These are phyloP conservation scores for Rhodeus uyekii DNA, from an alignment of 2,797 vertebrate species.

Conservation along the genomic window DNA sequence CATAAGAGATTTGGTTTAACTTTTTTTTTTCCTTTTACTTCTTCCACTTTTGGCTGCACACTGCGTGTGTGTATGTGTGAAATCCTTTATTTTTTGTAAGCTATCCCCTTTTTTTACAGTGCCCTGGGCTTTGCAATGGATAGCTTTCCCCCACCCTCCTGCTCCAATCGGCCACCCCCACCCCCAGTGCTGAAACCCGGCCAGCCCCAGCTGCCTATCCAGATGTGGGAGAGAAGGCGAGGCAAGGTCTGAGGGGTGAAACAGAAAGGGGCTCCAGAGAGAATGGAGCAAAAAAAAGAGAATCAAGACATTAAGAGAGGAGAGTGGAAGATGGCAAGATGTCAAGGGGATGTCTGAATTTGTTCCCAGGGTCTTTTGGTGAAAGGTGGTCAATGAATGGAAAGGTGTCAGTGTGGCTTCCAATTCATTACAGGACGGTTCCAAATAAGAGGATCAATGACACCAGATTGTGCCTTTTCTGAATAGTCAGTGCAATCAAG, in stretches of 20 bases:
- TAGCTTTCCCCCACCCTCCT: constrained; percentile 88
- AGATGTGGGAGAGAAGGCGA: constrained; percentile 88
- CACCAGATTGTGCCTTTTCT: neutral
- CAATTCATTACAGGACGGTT: neutral
- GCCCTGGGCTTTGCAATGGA: constrained; percentile 99
- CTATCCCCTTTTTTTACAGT: constrained; percentile 82
- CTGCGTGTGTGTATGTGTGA: constrained; percentile 58
- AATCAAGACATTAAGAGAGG: constrained; percentile 28
- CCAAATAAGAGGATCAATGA: constrained; percentile 24
- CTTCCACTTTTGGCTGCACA: constrained; percentile 60
- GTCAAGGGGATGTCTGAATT: constrained; percentile 35
- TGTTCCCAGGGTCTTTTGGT: neutral
- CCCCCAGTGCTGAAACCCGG: constrained; percentile 87
- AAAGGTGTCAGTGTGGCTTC: constrained; percentile 11
- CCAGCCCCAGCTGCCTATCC: constrained; percentile 99
- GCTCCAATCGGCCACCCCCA: constrained; percentile 72
- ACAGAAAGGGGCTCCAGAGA: constrained; percentile 74
- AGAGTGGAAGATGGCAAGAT: constrained; percentile 29
- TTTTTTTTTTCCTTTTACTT: constrained; percentile 47
- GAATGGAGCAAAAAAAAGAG: constrained; percentile 40
- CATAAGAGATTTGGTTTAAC: constrained; percentile 71
- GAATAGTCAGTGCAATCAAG: constrained; percentile 32
- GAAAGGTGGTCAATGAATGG: neutral
- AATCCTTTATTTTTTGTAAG: constrained; percentile 65
- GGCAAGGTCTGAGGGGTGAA: constrained; percentile 89